These are phyloP conservation scores for Wiebesia pumilae DNA, from an alignment of 1,140 invertebrate species.

Conservation along the genomic window DNA sequence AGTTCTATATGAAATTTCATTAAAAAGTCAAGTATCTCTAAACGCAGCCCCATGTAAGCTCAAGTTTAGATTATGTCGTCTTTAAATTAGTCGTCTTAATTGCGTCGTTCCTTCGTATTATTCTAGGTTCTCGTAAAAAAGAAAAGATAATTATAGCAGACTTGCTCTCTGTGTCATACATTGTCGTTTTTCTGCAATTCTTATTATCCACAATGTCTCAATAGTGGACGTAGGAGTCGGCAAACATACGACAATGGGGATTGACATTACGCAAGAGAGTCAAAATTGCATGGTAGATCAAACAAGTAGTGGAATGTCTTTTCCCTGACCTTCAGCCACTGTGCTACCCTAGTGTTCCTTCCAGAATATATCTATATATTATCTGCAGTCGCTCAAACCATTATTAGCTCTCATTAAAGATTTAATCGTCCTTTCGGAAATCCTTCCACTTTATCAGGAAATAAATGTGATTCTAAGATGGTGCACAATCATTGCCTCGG, in stretches of 20 bases:
- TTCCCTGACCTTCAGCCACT: background rate
- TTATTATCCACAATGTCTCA: background rate
- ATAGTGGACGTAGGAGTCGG: background rate
- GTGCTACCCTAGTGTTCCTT: background rate
- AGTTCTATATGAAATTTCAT: too few relatives aligned
- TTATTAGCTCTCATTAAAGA: slow-evolving; percentile 24
- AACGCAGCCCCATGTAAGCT: too few relatives aligned
- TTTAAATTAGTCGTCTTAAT: slow-evolving; percentile 5
- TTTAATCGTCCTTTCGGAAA: background rate
- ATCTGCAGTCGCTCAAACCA: background rate
- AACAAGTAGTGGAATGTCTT: background rate
- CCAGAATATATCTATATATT: too few relatives aligned
- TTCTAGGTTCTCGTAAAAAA: background rate
- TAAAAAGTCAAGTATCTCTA: too few relatives aligned
- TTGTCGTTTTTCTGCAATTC: background rate
- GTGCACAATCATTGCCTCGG: background rate
- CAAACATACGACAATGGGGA: slow-evolving; percentile 9
- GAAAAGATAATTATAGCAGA: background rate
- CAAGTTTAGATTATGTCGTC: slow-evolving; percentile 13
- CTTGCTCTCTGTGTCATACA: background rate
- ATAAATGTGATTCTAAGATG: background rate
- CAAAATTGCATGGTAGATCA: slow-evolving; percentile 4
- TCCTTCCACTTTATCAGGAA: background rate
- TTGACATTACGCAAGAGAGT: slow-evolving; percentile 13
- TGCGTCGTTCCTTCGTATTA: background rate